phyloP scores from a whole-genome alignment of 2,888 invertebrate species.

The Uropetala carovei region DNA sequence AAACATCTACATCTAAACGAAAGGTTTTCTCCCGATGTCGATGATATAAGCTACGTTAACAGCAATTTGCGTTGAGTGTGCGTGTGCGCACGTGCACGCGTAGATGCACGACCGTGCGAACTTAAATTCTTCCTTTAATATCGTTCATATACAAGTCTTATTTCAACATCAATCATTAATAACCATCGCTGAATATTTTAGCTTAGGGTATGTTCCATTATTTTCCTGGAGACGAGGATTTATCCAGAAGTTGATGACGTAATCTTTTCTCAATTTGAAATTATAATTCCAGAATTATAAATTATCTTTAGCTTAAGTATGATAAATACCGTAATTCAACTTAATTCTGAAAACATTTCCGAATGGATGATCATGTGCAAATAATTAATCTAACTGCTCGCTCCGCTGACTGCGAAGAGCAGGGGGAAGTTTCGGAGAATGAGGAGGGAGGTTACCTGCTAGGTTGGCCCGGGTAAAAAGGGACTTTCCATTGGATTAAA shows the following conservation, averaged over 20 bases:
- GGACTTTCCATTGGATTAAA: not conserved
- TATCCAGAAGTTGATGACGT: not conserved
- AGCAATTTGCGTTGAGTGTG: too few species aligned
- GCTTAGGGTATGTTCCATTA: not conserved
- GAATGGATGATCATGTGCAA: conserved; percentile 43
- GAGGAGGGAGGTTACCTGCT: not conserved
- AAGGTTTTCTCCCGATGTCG: too few species aligned
- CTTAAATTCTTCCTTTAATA: too few species aligned
- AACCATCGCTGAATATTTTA: too few species aligned
- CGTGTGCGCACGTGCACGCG: too few species aligned
- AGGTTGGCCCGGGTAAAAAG: not conserved
- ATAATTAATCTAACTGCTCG: conserved; percentile 43
- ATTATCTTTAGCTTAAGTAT: conserved; percentile 15
- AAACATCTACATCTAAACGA: too few species aligned
- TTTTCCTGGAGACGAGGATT: not conserved
- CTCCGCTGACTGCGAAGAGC: not conserved
- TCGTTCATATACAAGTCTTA: too few species aligned
- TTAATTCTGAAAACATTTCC: conserved; percentile 18
- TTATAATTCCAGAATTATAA: conserved; percentile 6
- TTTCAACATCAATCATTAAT: not conserved
- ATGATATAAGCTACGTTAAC: too few species aligned
- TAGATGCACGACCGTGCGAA: too few species aligned
- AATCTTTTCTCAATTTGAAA: not conserved
- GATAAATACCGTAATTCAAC: conserved; percentile 39
- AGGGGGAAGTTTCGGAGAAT: not conserved